Evolutionary conservation across 2,888 invertebrate species (phyloP).

Genomic region (Disparrhopalites patrizii): DNA sequence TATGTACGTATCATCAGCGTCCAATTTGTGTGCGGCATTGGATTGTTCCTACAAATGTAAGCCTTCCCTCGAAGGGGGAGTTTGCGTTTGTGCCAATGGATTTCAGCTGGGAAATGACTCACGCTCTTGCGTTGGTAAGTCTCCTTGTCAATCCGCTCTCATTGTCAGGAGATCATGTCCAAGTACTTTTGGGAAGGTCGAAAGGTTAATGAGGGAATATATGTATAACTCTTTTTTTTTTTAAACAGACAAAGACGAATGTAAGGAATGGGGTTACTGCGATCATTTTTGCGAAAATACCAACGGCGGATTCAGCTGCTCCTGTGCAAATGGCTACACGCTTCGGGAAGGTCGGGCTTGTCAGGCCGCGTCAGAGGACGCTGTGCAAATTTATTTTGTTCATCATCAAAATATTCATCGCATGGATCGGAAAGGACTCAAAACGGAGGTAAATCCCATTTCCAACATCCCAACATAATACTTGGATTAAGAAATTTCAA

Average conservation of each 20-base stretch:
- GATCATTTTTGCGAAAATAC: slow-evolving; percentile 91
- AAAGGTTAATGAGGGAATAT: not conserved
- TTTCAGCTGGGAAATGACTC: slow-evolving; percentile 77
- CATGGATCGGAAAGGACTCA: slow-evolving; percentile 63
- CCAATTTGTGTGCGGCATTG: slow-evolving; percentile 72
- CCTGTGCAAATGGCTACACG: slow-evolving; percentile 74
- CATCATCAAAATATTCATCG: slow-evolving; percentile 68
- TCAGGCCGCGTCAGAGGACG: slow-evolving; percentile 56
- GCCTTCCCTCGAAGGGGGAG: slow-evolving; percentile 81
- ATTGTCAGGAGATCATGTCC: no score
- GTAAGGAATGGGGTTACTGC: slow-evolving; percentile 87
- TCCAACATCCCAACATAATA: not conserved
- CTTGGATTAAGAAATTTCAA: no score
- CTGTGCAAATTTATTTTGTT: slow-evolving; percentile 58
- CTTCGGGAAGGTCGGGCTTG: slow-evolving; percentile 61
- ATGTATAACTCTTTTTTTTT: not conserved
- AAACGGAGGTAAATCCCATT: slow-evolving; percentile 52
- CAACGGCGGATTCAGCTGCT: slow-evolving; percentile 74
- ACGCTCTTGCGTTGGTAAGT: slow-evolving; percentile 70
- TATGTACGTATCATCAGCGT: no score
- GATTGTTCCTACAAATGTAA: slow-evolving; percentile 89
- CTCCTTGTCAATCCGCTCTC: not conserved
- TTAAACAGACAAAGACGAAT: slow-evolving; percentile 78
- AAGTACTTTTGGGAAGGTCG: not conserved
- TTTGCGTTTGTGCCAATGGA: slow-evolving; percentile 84